Evolutionary conservation across 1,140 invertebrate species (phyloP), one percentile per base, ranked within the genome.

Genomic region (Caenorhabditis latens): DNA sequence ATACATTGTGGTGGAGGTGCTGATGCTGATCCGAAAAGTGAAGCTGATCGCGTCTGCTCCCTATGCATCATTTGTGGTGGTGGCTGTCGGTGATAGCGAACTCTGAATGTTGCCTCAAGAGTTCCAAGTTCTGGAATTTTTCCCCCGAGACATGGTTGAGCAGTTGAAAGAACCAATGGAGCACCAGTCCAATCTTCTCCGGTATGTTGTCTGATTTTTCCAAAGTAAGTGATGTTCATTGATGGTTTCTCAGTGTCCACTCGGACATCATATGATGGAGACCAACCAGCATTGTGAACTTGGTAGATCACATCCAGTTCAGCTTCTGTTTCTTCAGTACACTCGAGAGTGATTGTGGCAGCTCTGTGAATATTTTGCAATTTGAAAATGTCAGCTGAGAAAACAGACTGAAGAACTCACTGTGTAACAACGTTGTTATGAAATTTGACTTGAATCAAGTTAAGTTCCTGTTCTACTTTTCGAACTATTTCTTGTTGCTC

Each of bases 161-260:
- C 93, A 24, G 93, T 94, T 19, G 92, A 93, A 32, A 94, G 88
- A 58, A 88, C 89, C 21, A 94, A 21, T 71, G 91, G 90, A 19
- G 91, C 90, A 75, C 93, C 90, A 19, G 48, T 90, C 93, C 93
- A 94, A 85, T 94, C 93, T 88, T 94, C 93, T 13, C 92, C 92
- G 57, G 93, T 93, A 5, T 86, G 84, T 87, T 93, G 93, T 42
- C 87, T 71, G 61, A 93, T 92, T 42, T 93, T 84, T 14, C 93
- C 93, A 85, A 90, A 93, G 86, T 94, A 93, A 19, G 90, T 89
- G 9, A 93, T 90, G 90, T 93, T 84, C 55, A 63, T 71, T 11
- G 87, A 48, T 16, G 48, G 19, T 32, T 85, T 84, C n/a, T 63
- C 55, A 7, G 61, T 92, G 53, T 91, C 90, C 53, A 93, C 93